Conservation (phyloP, 2,113 vertebrate genomes). For the Erythrolamprus reginae region DNA sequence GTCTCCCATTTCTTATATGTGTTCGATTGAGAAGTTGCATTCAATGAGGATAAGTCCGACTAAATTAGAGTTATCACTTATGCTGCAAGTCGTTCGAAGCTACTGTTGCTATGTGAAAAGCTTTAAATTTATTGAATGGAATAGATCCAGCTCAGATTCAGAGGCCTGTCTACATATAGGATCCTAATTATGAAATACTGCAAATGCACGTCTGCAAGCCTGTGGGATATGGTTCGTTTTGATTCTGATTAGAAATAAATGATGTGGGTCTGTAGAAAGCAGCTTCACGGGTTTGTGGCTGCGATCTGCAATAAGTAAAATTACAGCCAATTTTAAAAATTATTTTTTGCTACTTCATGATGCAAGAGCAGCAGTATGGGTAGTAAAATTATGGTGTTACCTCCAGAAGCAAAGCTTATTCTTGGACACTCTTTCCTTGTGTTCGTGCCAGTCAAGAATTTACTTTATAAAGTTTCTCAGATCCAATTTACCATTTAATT, state of each 20-base stretch:
- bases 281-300: neutral
- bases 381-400: constrained; percentile 34
- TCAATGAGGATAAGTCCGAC: neutral
- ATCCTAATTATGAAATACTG: neutral
- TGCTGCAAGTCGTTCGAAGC: neutral
- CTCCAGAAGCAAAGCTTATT: neutral
- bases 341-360: neutral
- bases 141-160: neutral
- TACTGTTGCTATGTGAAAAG: neutral
- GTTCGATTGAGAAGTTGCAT: constrained; percentile 20
- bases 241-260: neutral
- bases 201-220: neutral
- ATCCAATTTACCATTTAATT: neutral
- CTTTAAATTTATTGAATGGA: neutral
- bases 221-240: neutral
- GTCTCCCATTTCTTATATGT: constrained; percentile 15
- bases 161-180: neutral
- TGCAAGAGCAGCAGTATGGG: neutral
- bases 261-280: too few species aligned
- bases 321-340: neutral
- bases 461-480: neutral
- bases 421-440: neutral
- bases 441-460: too few species aligned
- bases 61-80: neutral
- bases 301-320: constrained; percentile 26